Conservation (phyloP, 2,113 vertebrate species). For the Microtus oregoni region DNA sequence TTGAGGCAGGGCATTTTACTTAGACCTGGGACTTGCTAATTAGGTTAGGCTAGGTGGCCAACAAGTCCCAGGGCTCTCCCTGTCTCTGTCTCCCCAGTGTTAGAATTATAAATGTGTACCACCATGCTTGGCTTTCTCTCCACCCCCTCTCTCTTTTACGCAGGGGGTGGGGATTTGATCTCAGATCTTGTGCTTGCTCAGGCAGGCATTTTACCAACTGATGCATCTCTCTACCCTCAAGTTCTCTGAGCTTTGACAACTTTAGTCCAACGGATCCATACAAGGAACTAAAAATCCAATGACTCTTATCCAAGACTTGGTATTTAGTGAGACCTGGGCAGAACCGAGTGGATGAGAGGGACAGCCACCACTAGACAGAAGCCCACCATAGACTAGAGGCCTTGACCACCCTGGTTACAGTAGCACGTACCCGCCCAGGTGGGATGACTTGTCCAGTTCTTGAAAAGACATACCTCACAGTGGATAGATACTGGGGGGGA, state of each 20-base stretch:
- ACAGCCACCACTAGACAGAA: background rate
- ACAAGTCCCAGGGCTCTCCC: background rate
- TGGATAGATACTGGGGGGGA: background rate
- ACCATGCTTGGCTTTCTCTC: background rate
- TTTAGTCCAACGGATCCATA: background rate
- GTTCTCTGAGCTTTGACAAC: background rate
- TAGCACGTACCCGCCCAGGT: background rate
- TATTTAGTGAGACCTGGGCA: background rate
- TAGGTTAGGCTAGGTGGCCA: background rate
- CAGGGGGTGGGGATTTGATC: background rate
- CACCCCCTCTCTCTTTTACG: background rate
- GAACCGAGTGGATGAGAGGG: background rate
- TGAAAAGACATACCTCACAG: background rate
- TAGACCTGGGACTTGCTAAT: background rate
- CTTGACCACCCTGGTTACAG: background rate
- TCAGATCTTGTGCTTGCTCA: background rate
- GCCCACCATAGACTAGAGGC: background rate
- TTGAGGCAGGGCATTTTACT: background rate
- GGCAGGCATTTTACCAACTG: background rate
- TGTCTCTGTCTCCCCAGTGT: background rate
- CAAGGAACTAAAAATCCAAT: background rate
- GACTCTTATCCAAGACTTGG: background rate
- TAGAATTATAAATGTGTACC: background rate
- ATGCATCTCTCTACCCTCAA: background rate
- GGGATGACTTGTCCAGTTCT: background rate